phyloP scores from a whole-genome alignment of 92 coral and sea anemone species.

The Porites cylindrica region DNA sequence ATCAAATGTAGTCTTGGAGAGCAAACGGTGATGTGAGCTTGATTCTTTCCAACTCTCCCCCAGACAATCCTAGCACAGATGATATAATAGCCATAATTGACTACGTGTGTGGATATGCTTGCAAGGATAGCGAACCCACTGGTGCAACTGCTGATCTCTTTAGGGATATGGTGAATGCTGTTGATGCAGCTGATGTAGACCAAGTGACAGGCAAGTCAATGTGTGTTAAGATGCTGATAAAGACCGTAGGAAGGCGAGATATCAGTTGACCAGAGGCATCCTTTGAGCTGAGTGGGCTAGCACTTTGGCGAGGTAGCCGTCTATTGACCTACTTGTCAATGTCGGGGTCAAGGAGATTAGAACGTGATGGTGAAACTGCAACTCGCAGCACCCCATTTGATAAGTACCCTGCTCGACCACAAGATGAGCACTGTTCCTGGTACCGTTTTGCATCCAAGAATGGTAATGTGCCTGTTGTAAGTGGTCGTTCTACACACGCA shows the following conservation, averaged over 20 bases:
- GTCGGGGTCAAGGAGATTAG: constrained; percentile 47
- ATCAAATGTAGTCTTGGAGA: constrained; percentile 13
- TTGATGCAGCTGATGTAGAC: constrained; percentile 21
- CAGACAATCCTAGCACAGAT: constrained; percentile 56
- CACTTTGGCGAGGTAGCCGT: constrained; percentile 46
- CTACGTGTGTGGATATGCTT: constrained; percentile 51
- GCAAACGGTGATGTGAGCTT: constrained; percentile 21
- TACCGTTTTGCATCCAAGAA: constrained; percentile 3
- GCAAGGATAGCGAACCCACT: constrained; percentile 57
- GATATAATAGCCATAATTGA: constrained; percentile 43
- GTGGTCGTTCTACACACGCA: constrained; percentile 57
- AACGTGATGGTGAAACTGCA: constrained; percentile 59
- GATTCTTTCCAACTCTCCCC: constrained; percentile 34
- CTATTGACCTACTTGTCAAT: constrained; percentile 52
- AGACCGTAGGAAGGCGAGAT: constrained; percentile 41
- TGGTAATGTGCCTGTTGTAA: constrained; percentile 52
- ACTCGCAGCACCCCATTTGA: constrained; percentile 39
- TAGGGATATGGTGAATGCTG: constrained; percentile 55
- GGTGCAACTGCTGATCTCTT: constrained; percentile 55
- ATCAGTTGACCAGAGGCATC: constrained; percentile 41
- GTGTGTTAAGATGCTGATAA: constrained; percentile 44
- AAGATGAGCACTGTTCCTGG: constrained; percentile 34
- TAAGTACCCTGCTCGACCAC: constrained; percentile 46
- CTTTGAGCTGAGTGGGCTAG: constrained; percentile 41
- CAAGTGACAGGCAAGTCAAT: constrained; percentile 31